phyloP scores from a whole-genome alignment of 2,797 vertebrate species.

The Argentina silus region DNA sequence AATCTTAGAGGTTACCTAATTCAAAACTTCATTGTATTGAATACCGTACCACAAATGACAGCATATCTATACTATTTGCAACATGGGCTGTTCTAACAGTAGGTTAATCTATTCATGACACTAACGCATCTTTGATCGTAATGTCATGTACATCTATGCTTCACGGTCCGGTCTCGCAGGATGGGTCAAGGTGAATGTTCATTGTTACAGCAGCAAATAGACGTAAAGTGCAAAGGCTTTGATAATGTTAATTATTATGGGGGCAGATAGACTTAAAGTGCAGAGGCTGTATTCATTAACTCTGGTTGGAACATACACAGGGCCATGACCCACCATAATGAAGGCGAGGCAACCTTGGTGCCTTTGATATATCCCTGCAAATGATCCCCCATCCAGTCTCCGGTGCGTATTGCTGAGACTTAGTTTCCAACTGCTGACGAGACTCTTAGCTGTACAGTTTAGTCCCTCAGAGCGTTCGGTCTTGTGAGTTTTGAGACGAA shows the following conservation, averaged over 20 bases:
- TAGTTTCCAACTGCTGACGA: too few species aligned
- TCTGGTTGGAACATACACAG: conserved; percentile 24
- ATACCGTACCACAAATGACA: not conserved
- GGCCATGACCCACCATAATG: not conserved
- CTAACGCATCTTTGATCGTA: conserved; percentile 65
- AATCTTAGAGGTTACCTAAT: too few species aligned
- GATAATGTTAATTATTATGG: conserved; percentile 59
- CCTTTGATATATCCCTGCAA: not conserved
- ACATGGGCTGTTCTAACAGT: conserved; percentile 18
- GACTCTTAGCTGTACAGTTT: not conserved
- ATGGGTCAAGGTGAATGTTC: conserved; percentile 62
- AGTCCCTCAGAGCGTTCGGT: not conserved
- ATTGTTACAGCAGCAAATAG: conserved; percentile 55
- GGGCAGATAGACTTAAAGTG: conserved; percentile 54
- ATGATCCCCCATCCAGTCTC: too few species aligned
- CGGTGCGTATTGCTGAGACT: too few species aligned
- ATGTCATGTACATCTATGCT: conserved; percentile 57
- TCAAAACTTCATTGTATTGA: too few species aligned
- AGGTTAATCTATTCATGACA: conserved; percentile 45
- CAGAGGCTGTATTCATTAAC: conserved; percentile 58
- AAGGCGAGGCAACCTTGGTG: not conserved
- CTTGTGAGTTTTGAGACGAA: not conserved
- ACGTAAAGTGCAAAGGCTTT: conserved; percentile 57
- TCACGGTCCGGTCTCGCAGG: conserved; percentile 13
- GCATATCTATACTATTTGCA: conserved; percentile 31